A percentile compares a stretch with the other conserved stretches of the same genome.
Evolutionary conservation across 1,140 invertebrate genomes (phyloP).

Genomic region (Ditylenchus dipsaci): DNA sequence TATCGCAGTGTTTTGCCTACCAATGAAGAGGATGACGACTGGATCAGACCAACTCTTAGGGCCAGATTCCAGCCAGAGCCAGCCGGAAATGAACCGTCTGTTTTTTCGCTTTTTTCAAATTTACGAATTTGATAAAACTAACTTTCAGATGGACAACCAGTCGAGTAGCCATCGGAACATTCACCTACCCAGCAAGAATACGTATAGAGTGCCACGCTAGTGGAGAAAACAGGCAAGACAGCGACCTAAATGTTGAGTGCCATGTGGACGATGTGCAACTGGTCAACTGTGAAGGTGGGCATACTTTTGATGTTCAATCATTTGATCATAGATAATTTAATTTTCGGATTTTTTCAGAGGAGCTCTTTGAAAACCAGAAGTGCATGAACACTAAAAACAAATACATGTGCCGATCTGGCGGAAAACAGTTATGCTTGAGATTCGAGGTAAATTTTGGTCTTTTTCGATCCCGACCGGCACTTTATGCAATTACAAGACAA

Average conservation of each 20-base stretch:
- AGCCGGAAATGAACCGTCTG: constrained; percentile 24
- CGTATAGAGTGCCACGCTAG: constrained; percentile 43
- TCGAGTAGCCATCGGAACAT: constrained; percentile 37
- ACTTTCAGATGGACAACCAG: constrained; percentile 31
- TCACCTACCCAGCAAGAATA: constrained; percentile 41
- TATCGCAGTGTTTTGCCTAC: neutral
- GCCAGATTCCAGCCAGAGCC: constrained; percentile 32
- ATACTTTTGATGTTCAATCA: neutral
- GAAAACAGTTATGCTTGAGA: constrained; percentile 32
- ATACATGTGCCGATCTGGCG: constrained; percentile 8
- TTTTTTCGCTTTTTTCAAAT: constrained; percentile 10
- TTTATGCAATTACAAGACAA: no score
- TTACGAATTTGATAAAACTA: constrained; percentile 16
- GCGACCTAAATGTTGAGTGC: constrained; percentile 35
- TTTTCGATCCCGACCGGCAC: neutral
- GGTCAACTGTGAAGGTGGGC: constrained; percentile 35
- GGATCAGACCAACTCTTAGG: constrained; percentile 42
- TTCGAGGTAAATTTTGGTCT: neutral
- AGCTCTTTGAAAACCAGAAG: constrained; percentile 6
- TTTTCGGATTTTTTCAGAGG: constrained; percentile 24
- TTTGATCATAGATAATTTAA: constrained; percentile 3
- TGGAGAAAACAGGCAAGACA: neutral
- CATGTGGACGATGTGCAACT: constrained; percentile 38
- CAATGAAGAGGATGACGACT: constrained; percentile 41
- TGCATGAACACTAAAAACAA: constrained; percentile 13